Conservation (phyloP, 2,113 vertebrate species). For the Apodemus speciosus region DNA sequence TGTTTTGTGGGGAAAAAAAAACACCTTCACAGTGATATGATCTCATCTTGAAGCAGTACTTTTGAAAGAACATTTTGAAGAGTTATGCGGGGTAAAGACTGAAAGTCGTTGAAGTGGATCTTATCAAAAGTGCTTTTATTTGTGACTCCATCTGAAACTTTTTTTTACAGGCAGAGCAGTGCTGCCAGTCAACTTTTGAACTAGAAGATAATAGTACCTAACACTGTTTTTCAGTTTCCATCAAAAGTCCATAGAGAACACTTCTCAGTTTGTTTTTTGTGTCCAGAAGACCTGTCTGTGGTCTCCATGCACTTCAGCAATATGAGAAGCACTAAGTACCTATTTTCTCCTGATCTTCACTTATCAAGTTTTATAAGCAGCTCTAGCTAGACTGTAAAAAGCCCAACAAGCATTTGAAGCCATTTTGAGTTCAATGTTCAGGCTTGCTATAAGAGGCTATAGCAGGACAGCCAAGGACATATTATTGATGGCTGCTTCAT, state of each 20-base stretch:
- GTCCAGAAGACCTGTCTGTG: conserved; percentile 91
- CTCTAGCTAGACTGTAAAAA: conserved; percentile 92
- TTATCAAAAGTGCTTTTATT: conserved; percentile 65
- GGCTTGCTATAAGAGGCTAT: conserved; percentile 90
- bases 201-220: neutral
- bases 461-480: conserved; percentile 89
- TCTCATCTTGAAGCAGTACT: conserved; percentile 23
- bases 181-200: conserved; percentile 73
- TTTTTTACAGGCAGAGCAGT: conserved; percentile 84
- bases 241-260: conserved; percentile 79
- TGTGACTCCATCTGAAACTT: conserved; percentile 93
- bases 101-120: conserved; percentile 30
- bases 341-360: conserved; percentile 92
- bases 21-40: conserved; percentile 77
- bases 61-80: conserved; percentile 53
- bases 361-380: conserved; percentile 91
- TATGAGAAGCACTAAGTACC: conserved; percentile 92
- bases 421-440: conserved; percentile 90
- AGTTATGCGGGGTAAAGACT: conserved; percentile 23
- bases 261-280: conserved; percentile 93
- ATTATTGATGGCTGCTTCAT: conserved; percentile 91
- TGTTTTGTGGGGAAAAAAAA: conserved; percentile 87
- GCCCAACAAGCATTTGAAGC: conserved; percentile 93
- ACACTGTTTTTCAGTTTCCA: conserved; percentile 11
- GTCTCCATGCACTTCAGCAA: conserved; percentile 95